Conservation (phyloP, 2,797 vertebrate species). For the Bovichtus diacanthus region DNA sequence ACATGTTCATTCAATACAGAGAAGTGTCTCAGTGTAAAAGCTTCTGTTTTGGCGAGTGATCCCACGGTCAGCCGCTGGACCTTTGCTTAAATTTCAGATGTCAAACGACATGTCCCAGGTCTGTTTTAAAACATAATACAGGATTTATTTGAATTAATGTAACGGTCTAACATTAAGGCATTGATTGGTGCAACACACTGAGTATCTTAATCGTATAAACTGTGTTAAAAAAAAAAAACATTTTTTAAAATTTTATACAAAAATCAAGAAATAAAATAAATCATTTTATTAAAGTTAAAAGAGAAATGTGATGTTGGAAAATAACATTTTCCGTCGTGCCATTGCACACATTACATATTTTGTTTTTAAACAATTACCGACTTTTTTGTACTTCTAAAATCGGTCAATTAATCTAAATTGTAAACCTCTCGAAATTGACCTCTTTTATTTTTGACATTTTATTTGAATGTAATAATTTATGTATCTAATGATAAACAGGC, state of each 20-base stretch:
- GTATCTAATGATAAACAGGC: neutral
- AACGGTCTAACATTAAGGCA: neutral
- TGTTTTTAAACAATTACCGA: conserved; percentile 9
- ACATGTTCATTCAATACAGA: conserved; percentile 41
- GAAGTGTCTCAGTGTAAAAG: conserved; percentile 49
- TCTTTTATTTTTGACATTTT: neutral
- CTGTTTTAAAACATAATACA: neutral
- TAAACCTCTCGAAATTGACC: neutral
- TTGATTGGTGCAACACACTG: neutral
- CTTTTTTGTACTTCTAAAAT: conserved; percentile 9
- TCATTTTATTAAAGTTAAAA: neutral
- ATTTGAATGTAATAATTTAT: conserved; percentile 10
- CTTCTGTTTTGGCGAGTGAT: conserved; percentile 49
- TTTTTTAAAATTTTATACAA: neutral
- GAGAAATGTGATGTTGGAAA: neutral
- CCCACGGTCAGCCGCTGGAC: conserved; percentile 39
- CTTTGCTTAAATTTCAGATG: conserved; percentile 35
- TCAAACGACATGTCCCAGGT: neutral
- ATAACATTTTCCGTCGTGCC: neutral
- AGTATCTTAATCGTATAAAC: neutral
- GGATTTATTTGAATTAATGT: conserved; percentile 4
- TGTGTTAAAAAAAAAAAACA: neutral
- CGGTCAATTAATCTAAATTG: conserved; percentile 2
- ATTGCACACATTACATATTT: neutral
- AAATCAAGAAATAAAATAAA: neutral